phyloP scores from a whole-genome alignment of 2,113 vertebrate genomes.

The Corvus cornix region DNA sequence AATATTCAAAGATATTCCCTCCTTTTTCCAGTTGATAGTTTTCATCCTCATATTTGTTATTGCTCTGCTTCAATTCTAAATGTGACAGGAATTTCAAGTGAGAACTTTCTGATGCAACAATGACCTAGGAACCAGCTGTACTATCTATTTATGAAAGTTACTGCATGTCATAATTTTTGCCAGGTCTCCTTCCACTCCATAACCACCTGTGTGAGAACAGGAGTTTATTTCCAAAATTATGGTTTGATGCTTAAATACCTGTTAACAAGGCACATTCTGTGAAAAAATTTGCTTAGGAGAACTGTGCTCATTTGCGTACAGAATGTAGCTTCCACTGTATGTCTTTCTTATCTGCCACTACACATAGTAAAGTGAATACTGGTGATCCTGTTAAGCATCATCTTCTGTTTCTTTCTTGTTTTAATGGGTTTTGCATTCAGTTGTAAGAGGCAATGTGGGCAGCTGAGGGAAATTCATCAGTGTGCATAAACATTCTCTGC shows the following conservation, averaged over 20 bases:
- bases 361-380: background rate
- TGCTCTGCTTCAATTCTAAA: background rate
- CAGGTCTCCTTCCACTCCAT: rapidly evolving
- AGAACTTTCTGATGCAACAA: background rate
- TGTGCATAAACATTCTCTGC: background rate
- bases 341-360: background rate
- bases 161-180: background rate
- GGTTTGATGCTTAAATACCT: background rate
- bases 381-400: background rate
- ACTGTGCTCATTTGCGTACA: rapidly evolving
- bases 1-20: background rate
- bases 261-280: background rate
- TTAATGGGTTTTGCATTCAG: background rate
- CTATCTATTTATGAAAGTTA: background rate
- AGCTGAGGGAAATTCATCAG: background rate
- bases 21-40: background rate
- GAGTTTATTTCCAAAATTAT: background rate
- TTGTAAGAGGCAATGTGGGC: background rate
- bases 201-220: background rate
- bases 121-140: background rate
- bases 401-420: background rate
- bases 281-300: background rate
- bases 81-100: background rate
- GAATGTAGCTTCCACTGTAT: background rate
- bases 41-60: background rate